phyloP scores from a whole-genome alignment of 1,140 invertebrate genomes.

The Homalodisca vitripennis region DNA sequence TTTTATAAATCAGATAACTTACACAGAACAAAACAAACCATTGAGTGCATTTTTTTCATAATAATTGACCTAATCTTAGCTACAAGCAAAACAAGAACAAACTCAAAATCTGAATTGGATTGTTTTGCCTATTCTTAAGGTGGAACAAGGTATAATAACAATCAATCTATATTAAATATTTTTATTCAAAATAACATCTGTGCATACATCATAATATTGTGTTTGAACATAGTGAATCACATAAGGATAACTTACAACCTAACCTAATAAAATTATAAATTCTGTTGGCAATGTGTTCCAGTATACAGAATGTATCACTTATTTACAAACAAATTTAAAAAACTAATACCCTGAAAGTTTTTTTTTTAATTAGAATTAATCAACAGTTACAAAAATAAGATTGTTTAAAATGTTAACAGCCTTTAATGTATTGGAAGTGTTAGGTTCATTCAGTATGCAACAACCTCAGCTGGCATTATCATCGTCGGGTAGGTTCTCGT shows the following conservation, averaged over 20 bases:
- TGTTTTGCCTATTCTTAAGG: no score
- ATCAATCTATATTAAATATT: background rate
- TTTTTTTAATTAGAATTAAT: slow-evolving; percentile 8
- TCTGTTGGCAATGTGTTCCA: background rate
- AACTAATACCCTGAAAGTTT: slow-evolving; percentile 4
- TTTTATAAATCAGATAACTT: no score
- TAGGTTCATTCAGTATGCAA: background rate
- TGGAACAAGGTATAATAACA: no score
- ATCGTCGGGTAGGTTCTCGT: background rate
- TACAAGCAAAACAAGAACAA: no score
- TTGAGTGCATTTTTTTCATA: no score
- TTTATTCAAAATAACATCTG: slow-evolving; percentile 12
- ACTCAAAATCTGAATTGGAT: no score
- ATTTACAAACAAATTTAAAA: background rate
- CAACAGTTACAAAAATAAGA: slow-evolving; percentile 22
- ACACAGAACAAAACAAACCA: no score
- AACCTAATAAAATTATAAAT: background rate
- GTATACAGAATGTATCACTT: background rate
- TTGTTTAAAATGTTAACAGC: slow-evolving; percentile 16
- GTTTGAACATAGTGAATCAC: background rate
- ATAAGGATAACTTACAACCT: background rate
- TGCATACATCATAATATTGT: background rate
- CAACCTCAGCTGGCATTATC: slow-evolving; percentile 3
- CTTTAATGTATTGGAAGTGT: slow-evolving; percentile 7
- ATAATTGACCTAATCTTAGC: no score